Base-by-base conservation (phyloP, 2,113 vertebrate genomes). In the Rhinichthys klamathensis region DNA sequence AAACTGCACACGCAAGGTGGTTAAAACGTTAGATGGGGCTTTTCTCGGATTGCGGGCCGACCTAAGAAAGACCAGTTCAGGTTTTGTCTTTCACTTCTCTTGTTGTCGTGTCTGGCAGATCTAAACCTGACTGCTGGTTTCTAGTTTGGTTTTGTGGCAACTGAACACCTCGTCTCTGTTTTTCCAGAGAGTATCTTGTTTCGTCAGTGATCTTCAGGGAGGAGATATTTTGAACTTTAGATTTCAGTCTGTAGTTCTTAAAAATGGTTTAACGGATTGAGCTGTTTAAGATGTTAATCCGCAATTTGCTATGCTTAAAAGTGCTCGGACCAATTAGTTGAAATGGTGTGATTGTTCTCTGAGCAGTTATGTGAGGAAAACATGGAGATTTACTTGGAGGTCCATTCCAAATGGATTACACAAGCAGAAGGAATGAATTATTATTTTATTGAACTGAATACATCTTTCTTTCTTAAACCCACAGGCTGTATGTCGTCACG, bases 401-500 rank as follows among this genome's bases (percentile, higher is more conserved):
- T 61, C 25, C 30, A 30, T 61, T 21, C 54, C 18, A 56, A 56
- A 56, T 21, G 18, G 41, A 23, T 25, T 74, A 25, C 23, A 46
- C 12, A 27, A 74, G 44, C 15, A 54, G 25, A 21, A 21, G 54
- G 18, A 56, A 21, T 54, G 18, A 49, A 27, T 16, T 41, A 6
- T 70, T 41, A 15, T 35, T 60, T 60, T 44, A 51, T 12, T 46
- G 21, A 41, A 27, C 51, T 80, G 35, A 27, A 25, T n/a, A 12
- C 6, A 21, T 41, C 61, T 58, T 72, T 83, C 30, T 51, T 46
- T 16, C 86, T 61, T 3, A 2, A 82, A 67, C 76, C 89, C 46
- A 0, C 87, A 99, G 98, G 88, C 86, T 99, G 0, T 96, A 97
- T 82, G 90, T 99, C 54, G 94, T 97, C 86, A 99, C 97, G 1